Base-by-base conservation (phyloP, 2,113 vertebrate species). In the Centrocercus urophasianus region DNA sequence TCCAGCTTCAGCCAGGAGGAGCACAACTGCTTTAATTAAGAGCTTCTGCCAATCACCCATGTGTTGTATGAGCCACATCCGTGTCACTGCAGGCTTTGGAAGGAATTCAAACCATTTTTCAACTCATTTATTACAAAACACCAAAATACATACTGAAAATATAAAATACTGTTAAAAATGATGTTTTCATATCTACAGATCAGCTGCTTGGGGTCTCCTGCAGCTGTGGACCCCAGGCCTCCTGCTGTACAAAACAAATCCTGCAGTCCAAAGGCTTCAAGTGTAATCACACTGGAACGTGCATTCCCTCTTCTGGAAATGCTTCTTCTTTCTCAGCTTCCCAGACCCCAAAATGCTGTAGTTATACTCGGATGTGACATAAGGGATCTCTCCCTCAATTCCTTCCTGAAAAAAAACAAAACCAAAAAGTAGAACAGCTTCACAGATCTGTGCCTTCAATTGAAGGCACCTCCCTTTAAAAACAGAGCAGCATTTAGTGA, bases 361-460 rank as follows among this genome's bases (percentile, higher is more conserved):
- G 67, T 98, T 99, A 92, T 99, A 99, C 83, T 99, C 98, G 0
- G 98, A 97, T 0, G 99, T 99, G 76, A 99, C 75, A 0, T 99
- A 99, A 0, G 99, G 99, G n/a, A 97, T 96, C 19, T 98, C 98
- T 8, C 98, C 98, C 30, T 98, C 98, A 4, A 96, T 84, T 65
- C 97, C 98, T 11, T 87, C 75, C 98, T 99, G 97, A 20, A 97
- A 98, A 98, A 38, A 27, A 42, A 11, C 5, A 48, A 91, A 96
- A 47, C 86, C 86, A 70, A 70, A 50, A 50, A 70, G 38, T 76
- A 82, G 73, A 40, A 79, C 8, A 43, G 27, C 50, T 32, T 56
- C 9, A 34, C 48, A 15, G 27, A 42, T 24, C 7, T 0, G 0
- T 1, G 22, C 15, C 21, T 82, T 30, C 28, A 50, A 4, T 0